These are phyloP conservation scores for Cephus spinipes DNA, from an alignment of 2,888 invertebrate species.

Conservation along the genomic window DNA sequence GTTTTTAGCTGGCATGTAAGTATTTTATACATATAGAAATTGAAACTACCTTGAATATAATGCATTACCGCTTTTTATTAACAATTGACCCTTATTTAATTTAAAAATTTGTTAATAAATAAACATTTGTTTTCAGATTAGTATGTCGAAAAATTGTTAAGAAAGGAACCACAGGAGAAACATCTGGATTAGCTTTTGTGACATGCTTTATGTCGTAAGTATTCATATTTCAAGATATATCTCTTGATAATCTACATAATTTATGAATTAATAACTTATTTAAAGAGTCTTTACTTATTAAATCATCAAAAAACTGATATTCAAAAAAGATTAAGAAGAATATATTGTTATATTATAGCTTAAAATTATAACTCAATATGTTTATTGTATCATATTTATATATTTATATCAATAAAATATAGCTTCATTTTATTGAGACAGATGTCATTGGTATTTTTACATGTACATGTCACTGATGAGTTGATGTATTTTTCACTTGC, in stretches of 20 bases:
- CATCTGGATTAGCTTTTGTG: constrained; percentile 82
- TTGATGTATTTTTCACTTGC: not conserved
- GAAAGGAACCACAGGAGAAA: constrained; percentile 81
- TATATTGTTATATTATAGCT: not conserved
- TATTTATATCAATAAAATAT: not conserved
- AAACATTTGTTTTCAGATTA: constrained; percentile 70
- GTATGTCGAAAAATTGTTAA: constrained; percentile 81
- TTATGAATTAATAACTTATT: not conserved
- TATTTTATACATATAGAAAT: constrained; percentile 42
- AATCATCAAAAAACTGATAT: no score
- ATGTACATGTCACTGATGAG: not conserved
- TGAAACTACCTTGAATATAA: not conserved
- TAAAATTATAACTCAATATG: not conserved
- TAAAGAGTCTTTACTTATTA: no score
- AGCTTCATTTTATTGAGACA: not conserved
- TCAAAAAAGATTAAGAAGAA: not conserved
- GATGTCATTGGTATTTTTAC: not conserved
- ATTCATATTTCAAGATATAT: constrained; percentile 14
- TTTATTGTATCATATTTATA: not conserved
- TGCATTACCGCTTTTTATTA: constrained; percentile 3
- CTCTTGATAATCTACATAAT: no score
- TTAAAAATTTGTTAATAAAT: not conserved
- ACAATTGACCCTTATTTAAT: not conserved
- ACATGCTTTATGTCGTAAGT: constrained; percentile 82
- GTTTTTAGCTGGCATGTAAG: constrained; percentile 89